Evolutionary conservation across 1,140 invertebrate species (phyloP), one percentile per base, ranked within the genome.

Genomic region (Pemphigus obesinymphae): DNA sequence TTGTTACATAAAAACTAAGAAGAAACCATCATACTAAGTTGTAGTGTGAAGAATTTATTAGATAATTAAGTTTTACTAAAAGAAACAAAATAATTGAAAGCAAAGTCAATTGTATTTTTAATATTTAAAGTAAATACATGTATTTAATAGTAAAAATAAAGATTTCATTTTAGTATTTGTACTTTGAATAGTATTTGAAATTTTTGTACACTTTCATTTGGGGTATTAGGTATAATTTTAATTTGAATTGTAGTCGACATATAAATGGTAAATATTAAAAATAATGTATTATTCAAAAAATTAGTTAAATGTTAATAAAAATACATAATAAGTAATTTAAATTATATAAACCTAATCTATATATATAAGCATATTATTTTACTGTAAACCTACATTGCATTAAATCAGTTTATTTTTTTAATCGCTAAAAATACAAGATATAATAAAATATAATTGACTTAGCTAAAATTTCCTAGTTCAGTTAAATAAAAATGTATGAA

Each of bases 1-100:
- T 73, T 73, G 70, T 73, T 73, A 73, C n/a, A n/a, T n/a, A n/a
- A n/a, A n/a, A n/a, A n/a, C n/a, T 73, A 50, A 50, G 50, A 50
- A 73, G 70, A 50, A 48, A 50, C n/a, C n/a, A n/a, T n/a, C 31
- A 34, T 10, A 50, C 70, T 26, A 11, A 20, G 6, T 50, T n/a
- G 15, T 31, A 73, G 50, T 31, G 17, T 17, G 8, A 13, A 34
- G 15, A 48, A 48, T n/a, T 48, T 48, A 73, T n/a, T 31, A 48
- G 0, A 26, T 50, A 73, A 48, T 73, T 73, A 0, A 73, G 15
- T 50, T 50, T n/a, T 45, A 31, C 29, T 15, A 34, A 5, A 34
- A 6, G 0, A 73, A 31, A 50, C 3, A n/a, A 50, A 73, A 15
- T 13, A 8, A 73, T 50, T 73, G 26, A 50, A 50, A 73, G 70